Percentiles rank a stretch among this genome's conserved stretches.
Evolutionary conservation across 2,113 vertebrate species (phyloP).

Genomic region (Hystrix brachyura): DNA sequence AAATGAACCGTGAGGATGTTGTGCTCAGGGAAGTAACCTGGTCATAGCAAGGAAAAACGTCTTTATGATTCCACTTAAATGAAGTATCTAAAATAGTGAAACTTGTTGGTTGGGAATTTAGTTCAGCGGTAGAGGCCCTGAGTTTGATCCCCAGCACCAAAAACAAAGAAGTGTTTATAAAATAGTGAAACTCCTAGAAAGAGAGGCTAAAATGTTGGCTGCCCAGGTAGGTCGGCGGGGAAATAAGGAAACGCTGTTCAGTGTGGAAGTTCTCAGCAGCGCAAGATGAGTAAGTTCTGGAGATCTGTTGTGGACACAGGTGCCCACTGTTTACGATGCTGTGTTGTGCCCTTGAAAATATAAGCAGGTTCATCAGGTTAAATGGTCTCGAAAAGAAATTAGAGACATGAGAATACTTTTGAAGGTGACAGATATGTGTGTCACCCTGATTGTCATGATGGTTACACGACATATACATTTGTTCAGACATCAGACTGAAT

Average conservation of each 20-base stretch:
- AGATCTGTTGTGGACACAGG: background rate
- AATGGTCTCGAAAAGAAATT: background rate
- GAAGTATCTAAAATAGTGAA: background rate
- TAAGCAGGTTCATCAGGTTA: background rate
- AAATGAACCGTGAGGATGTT: background rate
- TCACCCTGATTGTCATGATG: background rate
- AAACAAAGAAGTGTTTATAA: background rate
- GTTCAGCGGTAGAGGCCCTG: no score
- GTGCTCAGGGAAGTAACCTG: background rate
- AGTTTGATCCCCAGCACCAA: no score
- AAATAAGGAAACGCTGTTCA: background rate
- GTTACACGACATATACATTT: background rate
- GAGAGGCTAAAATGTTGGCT: background rate
- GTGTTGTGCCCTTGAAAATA: background rate
- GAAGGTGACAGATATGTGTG: background rate
- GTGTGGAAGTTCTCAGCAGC: background rate
- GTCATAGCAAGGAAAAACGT: background rate
- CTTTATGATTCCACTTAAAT: background rate
- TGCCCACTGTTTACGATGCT: no score
- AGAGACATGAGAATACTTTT: background rate
- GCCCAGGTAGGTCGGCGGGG: accelerated
- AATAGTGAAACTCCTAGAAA: background rate
- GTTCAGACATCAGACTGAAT: background rate
- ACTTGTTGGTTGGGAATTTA: background rate
- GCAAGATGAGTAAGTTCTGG: background rate